A percentile compares a stretch with the other conserved stretches of the same genome.
Evolutionary conservation across 2,888 invertebrate genomes (phyloP).

Genomic region (Malachius bipustulatus): DNA sequence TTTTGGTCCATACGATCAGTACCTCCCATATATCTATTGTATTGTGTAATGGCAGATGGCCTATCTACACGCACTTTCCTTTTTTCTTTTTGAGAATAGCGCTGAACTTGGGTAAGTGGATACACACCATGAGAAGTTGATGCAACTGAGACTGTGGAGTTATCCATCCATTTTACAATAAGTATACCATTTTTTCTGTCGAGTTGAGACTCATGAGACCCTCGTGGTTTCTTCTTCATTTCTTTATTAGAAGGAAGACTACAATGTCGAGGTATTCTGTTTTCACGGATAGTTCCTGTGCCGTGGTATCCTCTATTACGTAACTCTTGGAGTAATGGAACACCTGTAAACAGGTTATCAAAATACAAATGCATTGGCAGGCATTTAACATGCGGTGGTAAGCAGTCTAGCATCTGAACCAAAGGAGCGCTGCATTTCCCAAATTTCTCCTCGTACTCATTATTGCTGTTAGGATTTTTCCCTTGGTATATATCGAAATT

Average conservation of each 20-base stretch:
- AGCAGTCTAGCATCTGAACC: constrained; percentile 18
- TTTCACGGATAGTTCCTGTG: constrained; percentile 21
- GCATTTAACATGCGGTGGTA: constrained; percentile 13
- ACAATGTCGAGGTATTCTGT: constrained; percentile 19
- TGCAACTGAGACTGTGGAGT: constrained; percentile 22
- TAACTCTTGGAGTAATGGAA: constrained; percentile 14
- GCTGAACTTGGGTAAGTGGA: constrained; percentile 13
- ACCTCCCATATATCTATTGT: constrained; percentile 20
- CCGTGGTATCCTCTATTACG: constrained; percentile 15
- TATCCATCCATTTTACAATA: constrained; percentile 24
- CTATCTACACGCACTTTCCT: constrained; percentile 15
- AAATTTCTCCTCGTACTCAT: no score
- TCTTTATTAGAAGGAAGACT: constrained; percentile 16
- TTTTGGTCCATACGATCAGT: constrained; percentile 15
- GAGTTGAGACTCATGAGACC: constrained; percentile 10
- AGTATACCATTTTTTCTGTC: constrained; percentile 16
- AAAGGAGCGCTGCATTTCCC: constrained; percentile 22
- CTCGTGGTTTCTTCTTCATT: constrained; percentile 12
- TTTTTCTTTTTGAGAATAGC: constrained; percentile 16
- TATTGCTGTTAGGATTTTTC: no score
- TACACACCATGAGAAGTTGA: constrained; percentile 17
- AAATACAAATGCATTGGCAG: constrained; percentile 19
- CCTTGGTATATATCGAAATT: no score
- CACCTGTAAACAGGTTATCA: constrained; percentile 21
- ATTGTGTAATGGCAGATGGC: constrained; percentile 16